phyloP scores from a whole-genome alignment of 2,797 vertebrate species.

The Phrynocephalus guinanensis region DNA sequence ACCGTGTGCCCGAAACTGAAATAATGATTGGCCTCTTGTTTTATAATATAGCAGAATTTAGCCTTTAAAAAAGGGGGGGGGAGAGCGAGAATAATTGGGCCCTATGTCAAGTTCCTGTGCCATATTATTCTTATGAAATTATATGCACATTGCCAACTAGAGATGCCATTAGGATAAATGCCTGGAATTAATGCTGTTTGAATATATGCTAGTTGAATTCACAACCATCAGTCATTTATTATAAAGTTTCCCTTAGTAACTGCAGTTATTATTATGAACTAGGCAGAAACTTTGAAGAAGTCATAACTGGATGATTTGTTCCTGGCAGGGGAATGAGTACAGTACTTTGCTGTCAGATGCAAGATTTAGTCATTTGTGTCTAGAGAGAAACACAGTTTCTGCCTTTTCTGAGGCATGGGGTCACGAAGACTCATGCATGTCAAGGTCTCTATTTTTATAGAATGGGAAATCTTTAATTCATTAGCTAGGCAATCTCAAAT shows the following conservation, averaged over 20 bases:
- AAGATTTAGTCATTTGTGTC: conserved; percentile 54
- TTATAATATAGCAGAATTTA: conserved; percentile 50
- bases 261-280: conserved; percentile 44
- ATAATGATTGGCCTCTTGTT: conserved; percentile 59
- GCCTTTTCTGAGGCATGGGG: neutral
- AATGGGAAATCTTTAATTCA: conserved; percentile 68
- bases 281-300: conserved; percentile 60
- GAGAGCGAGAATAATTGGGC: conserved; percentile 45
- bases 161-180: conserved; percentile 67
- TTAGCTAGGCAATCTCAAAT: conserved; percentile 62
- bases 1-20: conserved; percentile 61
- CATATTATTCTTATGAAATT: conserved; percentile 61
- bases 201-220: conserved; percentile 58
- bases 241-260: conserved; percentile 54
- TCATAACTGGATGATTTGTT: conserved; percentile 36
- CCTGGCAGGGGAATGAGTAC: conserved; percentile 23
- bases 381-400: conserved; percentile 55
- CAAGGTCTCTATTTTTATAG: conserved; percentile 10
- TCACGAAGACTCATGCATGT: conserved; percentile 24
- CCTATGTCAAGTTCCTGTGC: conserved; percentile 54
- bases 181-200: conserved; percentile 57
- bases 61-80: conserved; percentile 30
- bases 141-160: conserved; percentile 59
- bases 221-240: conserved; percentile 58
- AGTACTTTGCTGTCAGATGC: conserved; percentile 24